Base-by-base conservation (phyloP, 2,113 vertebrate species). In the Shinisaurus crocodilurus region DNA sequence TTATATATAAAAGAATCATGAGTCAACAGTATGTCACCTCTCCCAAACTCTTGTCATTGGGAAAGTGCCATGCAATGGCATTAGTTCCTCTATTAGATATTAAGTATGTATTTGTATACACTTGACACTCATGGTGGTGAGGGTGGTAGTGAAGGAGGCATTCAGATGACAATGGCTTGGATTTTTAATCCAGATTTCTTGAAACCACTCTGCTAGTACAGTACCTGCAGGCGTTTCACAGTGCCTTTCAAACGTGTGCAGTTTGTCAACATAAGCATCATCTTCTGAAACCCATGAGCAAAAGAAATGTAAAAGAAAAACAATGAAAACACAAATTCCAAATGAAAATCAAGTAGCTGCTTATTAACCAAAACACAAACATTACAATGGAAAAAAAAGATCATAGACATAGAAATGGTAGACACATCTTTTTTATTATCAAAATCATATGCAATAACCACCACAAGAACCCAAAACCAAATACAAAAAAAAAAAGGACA, bases 241-340 rank as follows among this genome's bases (percentile, higher is more conserved):
- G 96, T 96, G 97, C 97, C 98, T 98, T 97, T 98, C 98, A 98
- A 98, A 98, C 93, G 95, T 95, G 96, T 98, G 98, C 96, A 98
- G 98, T 97, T 98, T 99, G 98, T 96, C 98, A 98, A 98, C 91
- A 98, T 97, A 99, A 97, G 97, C 98, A 97, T 98, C 98, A 91
- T 98, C 98, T 97, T 98, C 98, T 98, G 97, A 98, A 94, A 96
- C 96, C 96, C 96, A 23, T 92, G 96, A 96, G 96, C 95, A 97
- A 97, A 98, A 97, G 96, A 98, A 97, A 54, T 86, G 95, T 96
- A 97, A 96, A 85, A 95, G 97, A 96, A 94, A 94, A 95, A 96
- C 95, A 95, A 97, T 93, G 94, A 96, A 95, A 96, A 96, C 91
- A 96, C 92, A 90, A 95, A 96, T 96, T 95, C 96, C 93, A 97